These are phyloP conservation scores for Knipowitschia caucasica DNA, from an alignment of 2,797 vertebrate species.

Conservation along the genomic window DNA sequence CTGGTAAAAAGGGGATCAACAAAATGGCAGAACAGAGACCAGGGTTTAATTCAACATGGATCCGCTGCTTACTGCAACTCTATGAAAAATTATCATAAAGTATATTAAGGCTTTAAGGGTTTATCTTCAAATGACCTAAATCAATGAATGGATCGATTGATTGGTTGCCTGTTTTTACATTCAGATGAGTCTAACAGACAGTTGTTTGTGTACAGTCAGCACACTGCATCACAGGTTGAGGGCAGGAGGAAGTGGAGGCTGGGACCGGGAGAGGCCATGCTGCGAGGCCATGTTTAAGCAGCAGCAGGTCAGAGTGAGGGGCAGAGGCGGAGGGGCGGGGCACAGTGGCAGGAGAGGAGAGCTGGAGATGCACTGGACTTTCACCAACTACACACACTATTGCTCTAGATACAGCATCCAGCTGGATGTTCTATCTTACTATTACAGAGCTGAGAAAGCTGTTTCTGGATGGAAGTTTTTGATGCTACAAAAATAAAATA, in stretches of 20 bases:
- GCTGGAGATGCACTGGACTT: constrained; percentile 53
- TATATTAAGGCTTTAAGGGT: constrained; percentile 45
- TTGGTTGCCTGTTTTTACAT: constrained; percentile 59
- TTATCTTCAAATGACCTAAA: constrained; percentile 62
- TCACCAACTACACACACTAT: constrained; percentile 21
- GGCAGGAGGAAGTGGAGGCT: constrained; percentile 10
- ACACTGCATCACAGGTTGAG: constrained; percentile 32
- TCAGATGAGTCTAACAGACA: constrained; percentile 51
- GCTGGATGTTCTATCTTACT: neutral
- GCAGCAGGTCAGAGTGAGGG: constrained; percentile 53
- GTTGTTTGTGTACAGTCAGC: constrained; percentile 29
- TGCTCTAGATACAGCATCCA: neutral
- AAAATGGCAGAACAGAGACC: constrained; percentile 67
- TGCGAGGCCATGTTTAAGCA: no score
- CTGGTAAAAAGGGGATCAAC: constrained; percentile 76
- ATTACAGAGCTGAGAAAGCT: neutral
- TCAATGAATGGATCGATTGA: constrained; percentile 68
- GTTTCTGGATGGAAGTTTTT: neutral
- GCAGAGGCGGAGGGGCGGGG: constrained; percentile 35
- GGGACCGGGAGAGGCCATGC: constrained; percentile 52
- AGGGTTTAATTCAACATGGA: constrained; percentile 63
- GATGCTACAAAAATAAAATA: neutral
- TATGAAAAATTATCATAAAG: constrained; percentile 36
- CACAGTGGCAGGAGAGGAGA: constrained; percentile 64
- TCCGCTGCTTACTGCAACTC: constrained; percentile 57